phyloP scores from a whole-genome alignment of 1,140 invertebrate species.

The Brachionus angularis region DNA sequence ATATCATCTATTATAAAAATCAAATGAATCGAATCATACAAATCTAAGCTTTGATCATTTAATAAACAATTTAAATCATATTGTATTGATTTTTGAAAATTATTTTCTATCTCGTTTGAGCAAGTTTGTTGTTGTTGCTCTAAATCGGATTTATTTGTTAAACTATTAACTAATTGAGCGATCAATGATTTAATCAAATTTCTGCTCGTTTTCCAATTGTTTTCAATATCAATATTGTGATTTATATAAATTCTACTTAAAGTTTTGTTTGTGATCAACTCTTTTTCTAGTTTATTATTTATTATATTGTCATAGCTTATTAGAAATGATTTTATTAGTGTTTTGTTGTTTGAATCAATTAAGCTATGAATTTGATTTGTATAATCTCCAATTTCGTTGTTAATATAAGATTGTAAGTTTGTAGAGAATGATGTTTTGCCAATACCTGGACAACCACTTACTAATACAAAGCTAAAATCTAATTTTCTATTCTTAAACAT shows the following conservation, averaged over 20 bases:
- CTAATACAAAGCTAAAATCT: too few species aligned
- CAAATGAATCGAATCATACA: background rate
- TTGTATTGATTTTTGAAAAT: too few species aligned
- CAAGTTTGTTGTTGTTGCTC: too few species aligned
- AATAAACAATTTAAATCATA: background rate
- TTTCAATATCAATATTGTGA: slow-evolving; percentile 6
- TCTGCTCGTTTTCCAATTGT: slow-evolving; percentile 9
- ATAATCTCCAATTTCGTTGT: too few species aligned
- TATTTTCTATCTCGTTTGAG: too few species aligned
- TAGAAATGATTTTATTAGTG: background rate
- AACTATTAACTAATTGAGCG: background rate
- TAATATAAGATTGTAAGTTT: too few species aligned
- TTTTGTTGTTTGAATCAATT: background rate
- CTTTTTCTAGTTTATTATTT: slow-evolving; percentile 5
- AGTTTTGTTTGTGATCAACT: too few species aligned
- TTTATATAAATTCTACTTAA: too few species aligned
- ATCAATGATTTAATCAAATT: too few species aligned
- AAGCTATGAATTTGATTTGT: too few species aligned
- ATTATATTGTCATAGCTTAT: slow-evolving; percentile 27
- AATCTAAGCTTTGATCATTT: background rate
- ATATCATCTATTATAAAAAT: slow-evolving; percentile 26
- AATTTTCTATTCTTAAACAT: too few species aligned
- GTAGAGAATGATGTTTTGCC: slow-evolving; percentile 19
- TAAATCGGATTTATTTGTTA: background rate
- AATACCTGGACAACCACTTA: slow-evolving; percentile 9